Conservation (phyloP, 2,888 invertebrate species). For the Chrysina gloriosa region DNA sequence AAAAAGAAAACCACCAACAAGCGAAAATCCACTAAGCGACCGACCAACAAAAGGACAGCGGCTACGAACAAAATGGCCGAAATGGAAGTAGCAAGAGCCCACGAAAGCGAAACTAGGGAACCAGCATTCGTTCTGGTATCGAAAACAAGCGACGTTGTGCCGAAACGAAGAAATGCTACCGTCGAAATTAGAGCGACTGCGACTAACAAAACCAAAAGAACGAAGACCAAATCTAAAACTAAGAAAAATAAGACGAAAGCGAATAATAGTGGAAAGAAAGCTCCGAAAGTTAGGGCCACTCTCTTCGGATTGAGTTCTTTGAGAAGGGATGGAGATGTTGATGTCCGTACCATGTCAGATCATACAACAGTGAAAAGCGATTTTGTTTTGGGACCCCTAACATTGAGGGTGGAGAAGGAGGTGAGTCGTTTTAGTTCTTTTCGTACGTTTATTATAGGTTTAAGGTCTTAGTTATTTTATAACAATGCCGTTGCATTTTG, state of each 20-base stretch:
- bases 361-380: slow-evolving; percentile 86
- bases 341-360: slow-evolving; percentile 81
- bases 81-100: slow-evolving; percentile 56
- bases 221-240: slow-evolving; percentile 54
- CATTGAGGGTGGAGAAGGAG: slow-evolving; percentile 83
- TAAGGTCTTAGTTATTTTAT: no score
- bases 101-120: slow-evolving; percentile 58
- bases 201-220: slow-evolving; percentile 56
- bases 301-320: slow-evolving; percentile 83
- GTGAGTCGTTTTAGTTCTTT: slow-evolving; percentile 64
- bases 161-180: slow-evolving; percentile 38
- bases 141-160: slow-evolving; percentile 53
- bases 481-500: no score
- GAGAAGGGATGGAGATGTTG: slow-evolving; percentile 83
- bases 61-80: slow-evolving; percentile 61
- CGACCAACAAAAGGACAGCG: slow-evolving; percentile 40
- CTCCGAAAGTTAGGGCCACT: slow-evolving; percentile 79
- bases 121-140: slow-evolving; percentile 61
- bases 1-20: slow-evolving; percentile 58
- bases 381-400: slow-evolving; percentile 83
- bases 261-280: slow-evolving; percentile 64
- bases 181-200: slow-evolving; percentile 44
- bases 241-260: slow-evolving; percentile 66
- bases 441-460: no score
- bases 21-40: slow-evolving; percentile 37